Evolutionary conservation across 2,797 vertebrate genomes (phyloP).

Genomic region (Xiphorhynchus erythropygius): DNA sequence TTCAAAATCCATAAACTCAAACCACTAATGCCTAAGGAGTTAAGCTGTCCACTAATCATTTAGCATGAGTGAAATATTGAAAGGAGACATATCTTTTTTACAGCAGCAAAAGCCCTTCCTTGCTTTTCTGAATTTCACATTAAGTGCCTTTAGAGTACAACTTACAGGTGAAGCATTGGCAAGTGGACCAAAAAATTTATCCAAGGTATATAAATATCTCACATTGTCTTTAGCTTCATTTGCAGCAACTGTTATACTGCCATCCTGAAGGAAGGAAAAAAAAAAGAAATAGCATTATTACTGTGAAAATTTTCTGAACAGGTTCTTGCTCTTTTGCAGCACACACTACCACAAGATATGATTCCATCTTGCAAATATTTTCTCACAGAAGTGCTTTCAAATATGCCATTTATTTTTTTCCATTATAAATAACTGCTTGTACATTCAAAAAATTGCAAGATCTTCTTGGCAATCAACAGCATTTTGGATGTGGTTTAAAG

Average conservation of each 20-base stretch:
- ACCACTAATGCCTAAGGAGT: neutral
- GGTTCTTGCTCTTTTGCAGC: neutral
- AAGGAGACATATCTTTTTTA: neutral
- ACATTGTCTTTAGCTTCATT: conserved; percentile 89
- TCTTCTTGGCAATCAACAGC: neutral
- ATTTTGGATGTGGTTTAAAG: neutral
- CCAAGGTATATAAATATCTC: conserved; percentile 81
- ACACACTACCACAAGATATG: neutral
- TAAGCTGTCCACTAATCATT: neutral
- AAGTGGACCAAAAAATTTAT: conserved; percentile 81
- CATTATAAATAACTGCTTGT: neutral
- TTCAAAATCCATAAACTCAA: neutral
- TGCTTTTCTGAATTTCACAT: neutral
- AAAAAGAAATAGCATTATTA: neutral
- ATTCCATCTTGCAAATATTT: neutral
- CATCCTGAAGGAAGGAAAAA: conserved; percentile 71
- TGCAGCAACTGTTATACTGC: conserved; percentile 78
- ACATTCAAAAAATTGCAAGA: neutral
- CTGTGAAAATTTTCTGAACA: neutral
- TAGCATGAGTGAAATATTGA: neutral
- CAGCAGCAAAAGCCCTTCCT: neutral
- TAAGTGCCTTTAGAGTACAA: neutral
- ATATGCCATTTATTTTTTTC: neutral
- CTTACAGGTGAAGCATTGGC: conserved; percentile 80
- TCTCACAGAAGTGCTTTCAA: neutral